These are phyloP conservation scores for Ganaspis brasiliensis DNA, from an alignment of 2,888 invertebrate genomes.

Conservation along the genomic window DNA sequence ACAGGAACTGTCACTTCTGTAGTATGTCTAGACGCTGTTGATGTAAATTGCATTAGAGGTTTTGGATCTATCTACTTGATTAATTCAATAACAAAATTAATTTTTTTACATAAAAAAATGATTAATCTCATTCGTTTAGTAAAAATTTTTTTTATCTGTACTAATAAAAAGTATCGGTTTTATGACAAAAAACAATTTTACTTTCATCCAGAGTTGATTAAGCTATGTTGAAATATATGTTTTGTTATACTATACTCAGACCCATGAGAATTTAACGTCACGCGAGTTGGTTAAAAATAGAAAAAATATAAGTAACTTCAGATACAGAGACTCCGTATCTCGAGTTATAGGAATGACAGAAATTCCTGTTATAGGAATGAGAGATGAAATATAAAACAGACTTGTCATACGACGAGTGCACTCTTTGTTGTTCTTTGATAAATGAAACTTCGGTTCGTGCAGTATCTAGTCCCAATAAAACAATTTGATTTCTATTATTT, in stretches of 20 bases:
- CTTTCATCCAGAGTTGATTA: no score
- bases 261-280: slow-evolving; percentile 24
- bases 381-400: slow-evolving; percentile 34
- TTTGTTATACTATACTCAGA: slow-evolving; percentile 3
- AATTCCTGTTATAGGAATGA: slow-evolving; percentile 26
- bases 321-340: not conserved
- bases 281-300: slow-evolving; percentile 4
- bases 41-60: not conserved
- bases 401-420: slow-evolving; percentile 31
- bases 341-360: slow-evolving; percentile 15
- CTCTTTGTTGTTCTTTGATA: slow-evolving; percentile 34
- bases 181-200: no score
- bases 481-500: slow-evolving; percentile 6
- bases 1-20: not conserved
- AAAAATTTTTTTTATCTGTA: no score
- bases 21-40: not conserved
- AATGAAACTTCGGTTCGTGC: slow-evolving; percentile 33
- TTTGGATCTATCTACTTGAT: not conserved
- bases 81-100: no score
- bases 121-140: no score
- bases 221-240: slow-evolving; percentile 15
- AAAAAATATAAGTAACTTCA: slow-evolving; percentile 28
- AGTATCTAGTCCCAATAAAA: not conserved
- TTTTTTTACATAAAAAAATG: no score
- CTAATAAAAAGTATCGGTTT: no score